Percentiles rank a stretch among this genome's conserved stretches.
phyloP scores from a whole-genome alignment of 2,113 vertebrate species.

The Chamaea fasciata region DNA sequence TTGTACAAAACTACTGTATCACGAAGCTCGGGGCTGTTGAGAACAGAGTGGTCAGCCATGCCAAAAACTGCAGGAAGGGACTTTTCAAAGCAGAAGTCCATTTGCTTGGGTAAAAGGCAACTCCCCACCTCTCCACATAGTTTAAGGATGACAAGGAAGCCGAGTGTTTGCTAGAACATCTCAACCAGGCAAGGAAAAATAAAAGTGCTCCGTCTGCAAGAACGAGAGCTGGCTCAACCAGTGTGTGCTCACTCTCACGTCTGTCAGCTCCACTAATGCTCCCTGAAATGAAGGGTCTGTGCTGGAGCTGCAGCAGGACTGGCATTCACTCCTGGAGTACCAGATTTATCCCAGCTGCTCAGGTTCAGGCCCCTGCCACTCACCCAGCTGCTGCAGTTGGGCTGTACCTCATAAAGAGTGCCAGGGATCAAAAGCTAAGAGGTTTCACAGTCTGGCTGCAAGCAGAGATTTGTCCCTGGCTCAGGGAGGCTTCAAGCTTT shows the following conservation, averaged over 20 bases:
- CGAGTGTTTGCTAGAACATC: not conserved
- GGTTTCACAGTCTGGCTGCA: not conserved
- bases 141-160: slow-evolving; percentile 2
- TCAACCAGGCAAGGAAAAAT: slow-evolving; percentile 1
- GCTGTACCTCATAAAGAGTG: not conserved
- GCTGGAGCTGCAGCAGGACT: not conserved
- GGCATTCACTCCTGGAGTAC: not conserved
- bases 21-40: not conserved
- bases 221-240: not conserved
- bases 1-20: not conserved
- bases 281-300: not conserved
- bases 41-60: not conserved
- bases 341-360: slow-evolving; percentile 17
- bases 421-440: not conserved
- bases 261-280: not conserved
- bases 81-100: slow-evolving; percentile 1
- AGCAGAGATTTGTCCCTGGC: not conserved
- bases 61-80: not conserved
- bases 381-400: not conserved
- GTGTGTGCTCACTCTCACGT: not conserved
- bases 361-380: not conserved
- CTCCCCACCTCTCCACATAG: not conserved
- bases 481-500: not conserved
- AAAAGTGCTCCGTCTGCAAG: not conserved
- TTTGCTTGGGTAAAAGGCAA: not conserved